Evolutionary conservation across 1,140 invertebrate genomes (phyloP).

Genomic region (Copidosoma floridanum): DNA sequence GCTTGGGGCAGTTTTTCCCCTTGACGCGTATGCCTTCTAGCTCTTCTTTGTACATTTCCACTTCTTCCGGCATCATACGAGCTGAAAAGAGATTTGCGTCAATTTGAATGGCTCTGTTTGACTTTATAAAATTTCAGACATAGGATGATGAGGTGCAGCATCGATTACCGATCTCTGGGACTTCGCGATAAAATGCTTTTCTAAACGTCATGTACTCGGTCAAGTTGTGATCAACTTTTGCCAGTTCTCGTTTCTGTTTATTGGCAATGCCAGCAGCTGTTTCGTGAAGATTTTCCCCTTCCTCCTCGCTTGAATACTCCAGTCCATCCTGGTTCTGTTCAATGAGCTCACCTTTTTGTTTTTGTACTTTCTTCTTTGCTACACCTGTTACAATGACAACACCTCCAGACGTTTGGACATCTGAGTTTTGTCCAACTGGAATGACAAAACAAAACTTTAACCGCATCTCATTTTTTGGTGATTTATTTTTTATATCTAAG

Average conservation of each 20-base stretch:
- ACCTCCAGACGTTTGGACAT: conserved; percentile 48
- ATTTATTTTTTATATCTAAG: conserved; percentile 49
- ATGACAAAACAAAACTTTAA: no score
- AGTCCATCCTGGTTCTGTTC: conserved; percentile 96
- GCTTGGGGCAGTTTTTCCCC: conserved; percentile 88
- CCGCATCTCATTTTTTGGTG: conserved; percentile 33
- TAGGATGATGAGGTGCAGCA: no score
- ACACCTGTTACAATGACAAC: conserved; percentile 87
- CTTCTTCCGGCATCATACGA: conserved; percentile 87
- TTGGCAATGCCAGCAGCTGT: conserved; percentile 85
- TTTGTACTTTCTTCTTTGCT: conserved; percentile 78
- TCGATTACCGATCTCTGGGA: conserved; percentile 71
- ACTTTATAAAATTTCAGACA: no score
- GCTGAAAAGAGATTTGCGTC: conserved; percentile 55
- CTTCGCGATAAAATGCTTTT: conserved; percentile 97
- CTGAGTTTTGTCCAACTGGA: no score
- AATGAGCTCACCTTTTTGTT: conserved; percentile 87
- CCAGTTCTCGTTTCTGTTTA: conserved; percentile 85
- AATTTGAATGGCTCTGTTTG: not conserved
- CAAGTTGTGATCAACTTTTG: conserved; percentile 83
- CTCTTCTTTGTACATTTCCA: conserved; percentile 80
- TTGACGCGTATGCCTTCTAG: conserved; percentile 84
- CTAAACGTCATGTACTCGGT: conserved; percentile 86
- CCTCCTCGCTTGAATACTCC: conserved; percentile 97
- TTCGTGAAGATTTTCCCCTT: conserved; percentile 90